phyloP scores from a whole-genome alignment of 2,113 vertebrate genomes.

The Centropus unirufus region DNA sequence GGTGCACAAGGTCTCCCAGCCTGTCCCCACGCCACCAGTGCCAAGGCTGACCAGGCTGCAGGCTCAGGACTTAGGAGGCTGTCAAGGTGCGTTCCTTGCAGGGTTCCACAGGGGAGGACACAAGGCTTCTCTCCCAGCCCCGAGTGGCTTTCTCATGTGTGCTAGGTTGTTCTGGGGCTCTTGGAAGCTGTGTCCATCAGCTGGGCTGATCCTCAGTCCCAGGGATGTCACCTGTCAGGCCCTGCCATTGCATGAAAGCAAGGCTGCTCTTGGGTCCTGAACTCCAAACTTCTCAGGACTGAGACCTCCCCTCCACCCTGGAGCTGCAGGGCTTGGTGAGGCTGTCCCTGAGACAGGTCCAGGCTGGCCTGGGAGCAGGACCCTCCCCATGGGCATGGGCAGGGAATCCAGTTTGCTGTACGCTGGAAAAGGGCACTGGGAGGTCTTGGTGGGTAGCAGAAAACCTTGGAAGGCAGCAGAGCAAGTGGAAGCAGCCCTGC shows the following conservation, averaged over 20 bases:
- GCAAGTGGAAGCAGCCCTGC: background rate
- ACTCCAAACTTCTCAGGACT: background rate
- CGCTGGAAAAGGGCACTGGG: background rate
- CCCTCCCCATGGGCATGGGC: background rate
- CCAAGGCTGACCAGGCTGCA: background rate
- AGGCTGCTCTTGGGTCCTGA: background rate
- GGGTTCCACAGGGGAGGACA: rapidly evolving
- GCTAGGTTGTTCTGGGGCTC: background rate
- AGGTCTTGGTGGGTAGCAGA: background rate
- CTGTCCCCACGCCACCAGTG: background rate
- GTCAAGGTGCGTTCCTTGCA: background rate
- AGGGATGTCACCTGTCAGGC: background rate
- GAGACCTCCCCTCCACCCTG: background rate
- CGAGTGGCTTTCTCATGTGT: rapidly evolving
- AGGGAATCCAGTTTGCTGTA: rapidly evolving
- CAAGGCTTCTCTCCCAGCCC: background rate
- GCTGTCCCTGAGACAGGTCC: background rate
- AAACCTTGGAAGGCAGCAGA: background rate
- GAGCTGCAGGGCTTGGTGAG: background rate
- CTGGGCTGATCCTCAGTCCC: background rate
- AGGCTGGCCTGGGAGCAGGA: background rate
- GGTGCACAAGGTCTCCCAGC: background rate
- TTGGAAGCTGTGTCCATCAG: background rate
- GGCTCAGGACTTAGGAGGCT: background rate
- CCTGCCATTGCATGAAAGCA: rapidly evolving